Base-by-base conservation (phyloP, 2,888 invertebrate genomes). In the Hyppa rectilinea region DNA sequence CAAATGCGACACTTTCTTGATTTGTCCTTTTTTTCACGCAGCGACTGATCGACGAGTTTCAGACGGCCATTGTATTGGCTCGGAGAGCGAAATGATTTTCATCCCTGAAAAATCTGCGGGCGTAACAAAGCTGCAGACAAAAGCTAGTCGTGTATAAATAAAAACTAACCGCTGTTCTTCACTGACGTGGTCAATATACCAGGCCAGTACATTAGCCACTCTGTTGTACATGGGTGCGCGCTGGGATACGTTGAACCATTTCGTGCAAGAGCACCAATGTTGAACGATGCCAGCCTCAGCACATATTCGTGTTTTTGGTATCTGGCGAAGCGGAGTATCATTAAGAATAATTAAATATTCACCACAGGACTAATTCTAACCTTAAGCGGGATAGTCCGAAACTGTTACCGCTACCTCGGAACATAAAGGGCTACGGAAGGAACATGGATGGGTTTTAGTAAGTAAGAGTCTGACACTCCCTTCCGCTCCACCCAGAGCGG, bases 261-360 rank as follows among this genome's bases (percentile, higher is more conserved):
- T 96, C 1, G 99, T 95, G 89, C 99, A 99, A 3, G 98, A 97
- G 90, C 99, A 99, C 99, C 99, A 99, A 91, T 99, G 99, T 0
- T 99, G 97, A 89, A 98, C 98, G 71, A 99, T 98, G 73, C 97
- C 98, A 0, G 99, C 99, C 90, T 98, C 97, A 4, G 97, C 96
- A 90, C 99, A 99, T 10, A 98, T 98, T 36, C 99, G 96, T 75
- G 97, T 97, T 20, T 93, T 87, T 0, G 98, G 97, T 76, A 98
- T 96, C 97, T 97, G 86, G 5, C 23, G 29, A 29, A 12, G 34
- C 5, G 29, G 49, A 45, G 17, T n/a, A 43, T 23, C 36, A 12
- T 61, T 26, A 34, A 72, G 29, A 38, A 71, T 31, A 2, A n/a
- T 12, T 47, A 17, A 43, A 60, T 45, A n/a, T 36, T 45, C 26